Evolutionary conservation across 2,888 invertebrate genomes (phyloP), one percentile per base, ranked within the genome.

Genomic region (Ctenicera cuprea): DNA sequence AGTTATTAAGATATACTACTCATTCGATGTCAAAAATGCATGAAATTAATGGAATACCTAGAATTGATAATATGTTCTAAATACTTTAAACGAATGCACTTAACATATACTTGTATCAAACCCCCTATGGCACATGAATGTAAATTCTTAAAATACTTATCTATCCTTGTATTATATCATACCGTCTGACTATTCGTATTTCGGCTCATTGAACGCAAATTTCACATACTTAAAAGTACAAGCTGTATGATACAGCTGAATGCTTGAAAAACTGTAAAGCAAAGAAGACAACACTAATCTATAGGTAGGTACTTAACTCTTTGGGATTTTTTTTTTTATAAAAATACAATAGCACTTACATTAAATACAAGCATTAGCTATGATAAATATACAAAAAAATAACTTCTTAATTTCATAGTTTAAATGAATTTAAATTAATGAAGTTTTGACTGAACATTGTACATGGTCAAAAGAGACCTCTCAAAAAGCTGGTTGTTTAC

Each of bases 271-370:
- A 41, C 7, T 41, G 3, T 41, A 14, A 41, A n/a, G 14, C 4
- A 14, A 41, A 33, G 33, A 8, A 8, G 33, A 41, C 14, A 41
- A 14, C 14, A 14, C 7, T 41, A 41, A 41, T 14, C 14, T 41
- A 41, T 0, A 14, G 41, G 41, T 41, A 33, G 33, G 33, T 33
- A 33, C 33, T 33, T 33, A 33, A 41, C 41, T 41, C 41, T 41
- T 41, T 41, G 41, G 41, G n/a, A 41, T 14, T 41, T 14, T 12
- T 38, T 9, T 41, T 14, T 41, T 41, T 41, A 41, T 41, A 41
- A 41, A 41, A 41, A 41, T 41, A 14, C 41, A n/a, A 41, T 14
- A 41, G 41, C 14, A 41, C 41, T 41, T 41, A 41, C 41, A 41
- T 41, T 41, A 41, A 41, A 41, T 41, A 41, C 14, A 41, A 41